Base-by-base conservation (phyloP, 2,888 invertebrate species). In the Polyploca ridens region DNA sequence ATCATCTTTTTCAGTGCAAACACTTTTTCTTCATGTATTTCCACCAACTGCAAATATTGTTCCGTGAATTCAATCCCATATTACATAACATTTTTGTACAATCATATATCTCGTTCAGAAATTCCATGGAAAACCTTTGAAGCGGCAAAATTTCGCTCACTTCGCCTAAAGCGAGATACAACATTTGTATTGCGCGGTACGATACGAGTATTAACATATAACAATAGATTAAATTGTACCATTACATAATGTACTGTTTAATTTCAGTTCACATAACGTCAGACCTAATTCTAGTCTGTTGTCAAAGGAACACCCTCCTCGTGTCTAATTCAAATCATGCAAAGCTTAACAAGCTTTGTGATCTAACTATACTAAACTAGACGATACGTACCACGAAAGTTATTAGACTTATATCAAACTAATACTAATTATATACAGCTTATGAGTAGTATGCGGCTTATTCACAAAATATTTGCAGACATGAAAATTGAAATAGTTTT, bases 71-170 rank as follows among this genome's bases (percentile, higher is more conserved):
- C 54, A 54, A 19, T 54, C 3, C 16, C 16, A 49, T 49, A 16
- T 49, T 16, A 49, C 44, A 14, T 54, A 16, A 8, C 16, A 19
- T 19, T 19, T 19, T 54, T 19, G 54, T 54, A 54, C 54, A n/a
- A n/a, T 19, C n/a, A 10, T 54, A 54, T n/a, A 54, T 54, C 54
- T 54, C 54, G 54, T 54, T n/a, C 19, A 54, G 19, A 54, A 54
- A 54, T 54, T 54, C 10, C 54, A 54, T 54, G 54, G 54, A 14
- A 54, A 10, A 19, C 54, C 54, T 54, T 19, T 49, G 49, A n/a
- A 19, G 19, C 10, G 10, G 54, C n/a, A 19, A 54, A 54, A 10
- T 54, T 54, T 10, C 10, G 3, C 19, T 54, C 8, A n/a, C 54
- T 10, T 54, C 19, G 54, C 54, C 54, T 10, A 19, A 19, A 54